Evolutionary conservation across 2,797 vertebrate genomes (phyloP).

Genomic region (Nannoperca australis): DNA sequence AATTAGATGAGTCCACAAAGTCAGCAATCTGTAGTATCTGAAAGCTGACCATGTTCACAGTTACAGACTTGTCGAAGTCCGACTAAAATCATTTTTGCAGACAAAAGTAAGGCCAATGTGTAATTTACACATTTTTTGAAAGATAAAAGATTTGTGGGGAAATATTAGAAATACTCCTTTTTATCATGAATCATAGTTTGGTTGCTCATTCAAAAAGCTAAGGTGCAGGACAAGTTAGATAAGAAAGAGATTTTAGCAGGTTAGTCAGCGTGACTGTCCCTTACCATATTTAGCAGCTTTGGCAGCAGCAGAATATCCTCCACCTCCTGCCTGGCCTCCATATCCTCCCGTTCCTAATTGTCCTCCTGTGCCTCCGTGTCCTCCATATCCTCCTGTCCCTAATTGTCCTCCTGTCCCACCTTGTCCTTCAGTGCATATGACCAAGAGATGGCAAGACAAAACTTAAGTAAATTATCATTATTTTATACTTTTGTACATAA

Average conservation of each 20-base stretch:
- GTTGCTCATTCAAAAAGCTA: background rate
- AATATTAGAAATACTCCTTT: too few species aligned
- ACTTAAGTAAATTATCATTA: background rate
- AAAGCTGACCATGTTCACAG: too few species aligned
- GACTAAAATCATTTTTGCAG: too few species aligned
- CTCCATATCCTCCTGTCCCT: background rate
- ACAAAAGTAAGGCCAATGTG: too few species aligned
- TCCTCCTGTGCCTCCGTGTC: slow-evolving; percentile 1
- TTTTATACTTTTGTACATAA: background rate
- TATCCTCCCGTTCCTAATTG: background rate
- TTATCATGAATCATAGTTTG: background rate
- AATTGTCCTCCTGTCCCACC: background rate
- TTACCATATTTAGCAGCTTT: slow-evolving; percentile 67
- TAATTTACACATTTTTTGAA: background rate
- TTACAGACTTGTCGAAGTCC: too few species aligned
- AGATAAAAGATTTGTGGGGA: background rate
- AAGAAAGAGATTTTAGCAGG: background rate
- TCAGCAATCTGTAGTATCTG: too few species aligned
- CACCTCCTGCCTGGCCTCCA: background rate
- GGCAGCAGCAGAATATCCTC: slow-evolving; percentile 54
- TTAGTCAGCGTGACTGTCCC: too few species aligned
- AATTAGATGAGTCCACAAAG: too few species aligned
- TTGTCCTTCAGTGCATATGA: slow-evolving; percentile 13
- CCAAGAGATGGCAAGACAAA: background rate
- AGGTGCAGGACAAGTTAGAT: background rate